Conservation (phyloP, 1,140 invertebrate genomes). For the Scaptodrosophila lebanonensis region DNA sequence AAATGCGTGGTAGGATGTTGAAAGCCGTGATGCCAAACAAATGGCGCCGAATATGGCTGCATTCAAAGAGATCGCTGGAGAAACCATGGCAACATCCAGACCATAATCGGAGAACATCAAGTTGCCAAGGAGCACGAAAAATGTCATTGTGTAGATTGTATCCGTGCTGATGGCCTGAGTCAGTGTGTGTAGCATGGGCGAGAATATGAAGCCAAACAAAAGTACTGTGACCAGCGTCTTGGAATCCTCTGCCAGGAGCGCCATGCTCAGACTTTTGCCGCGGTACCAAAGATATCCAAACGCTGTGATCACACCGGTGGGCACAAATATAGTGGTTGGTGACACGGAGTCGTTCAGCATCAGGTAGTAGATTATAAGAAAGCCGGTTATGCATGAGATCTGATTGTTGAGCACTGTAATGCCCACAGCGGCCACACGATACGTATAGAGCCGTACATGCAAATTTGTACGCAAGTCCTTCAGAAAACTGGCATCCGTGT, state of each 20-base stretch:
- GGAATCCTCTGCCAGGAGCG: constrained; percentile 79
- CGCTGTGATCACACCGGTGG: constrained; percentile 79
- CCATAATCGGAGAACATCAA: constrained; percentile 95
- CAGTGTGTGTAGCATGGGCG: constrained; percentile 94
- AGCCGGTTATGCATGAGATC: constrained; percentile 86
- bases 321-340: constrained; percentile 81
- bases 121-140: constrained; percentile 91
- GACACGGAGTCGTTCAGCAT: constrained; percentile 83
- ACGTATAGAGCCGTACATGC: constrained; percentile 84
- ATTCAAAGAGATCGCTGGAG: constrained; percentile 91
- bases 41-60: constrained; percentile 95
- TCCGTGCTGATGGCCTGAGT: constrained; percentile 98
- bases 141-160: constrained; percentile 95
- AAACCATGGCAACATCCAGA: constrained; percentile 86
- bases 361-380: constrained; percentile 85
- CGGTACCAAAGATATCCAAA: constrained; percentile 77
- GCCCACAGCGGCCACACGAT: constrained; percentile 84
- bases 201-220: constrained; percentile 89
- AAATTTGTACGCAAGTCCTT: constrained; percentile 91
- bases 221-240: constrained; percentile 88
- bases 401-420: constrained; percentile 85
- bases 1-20: constrained; percentile 91
- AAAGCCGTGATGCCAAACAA: constrained; percentile 93
- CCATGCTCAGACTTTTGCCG: constrained; percentile 48
- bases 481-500: constrained; percentile 90